phyloP scores from a whole-genome alignment of 1,140 invertebrate genomes.

The Thaumatotibia leucotreta region DNA sequence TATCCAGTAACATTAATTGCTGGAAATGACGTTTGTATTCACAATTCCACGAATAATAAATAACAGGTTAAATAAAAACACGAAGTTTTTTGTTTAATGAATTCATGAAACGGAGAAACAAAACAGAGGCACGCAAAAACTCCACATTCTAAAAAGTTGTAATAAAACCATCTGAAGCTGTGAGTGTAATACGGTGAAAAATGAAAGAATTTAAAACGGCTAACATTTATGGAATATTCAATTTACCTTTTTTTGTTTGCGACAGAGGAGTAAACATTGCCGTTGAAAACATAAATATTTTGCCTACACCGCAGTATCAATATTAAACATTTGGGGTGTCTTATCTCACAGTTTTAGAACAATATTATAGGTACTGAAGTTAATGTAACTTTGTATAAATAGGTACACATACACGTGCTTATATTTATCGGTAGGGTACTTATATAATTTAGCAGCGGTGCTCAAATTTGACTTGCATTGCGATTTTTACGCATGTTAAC shows the following conservation, averaged over 20 bases:
- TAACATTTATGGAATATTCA: slow-evolving; percentile 47
- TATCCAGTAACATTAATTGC: background rate
- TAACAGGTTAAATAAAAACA: slow-evolving; percentile 41
- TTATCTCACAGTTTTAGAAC: background rate
- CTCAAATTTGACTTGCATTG: too few species aligned
- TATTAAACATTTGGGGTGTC: background rate
- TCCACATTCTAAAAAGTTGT: slow-evolving; percentile 50
- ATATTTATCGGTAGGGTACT: too few species aligned
- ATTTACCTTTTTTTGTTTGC: slow-evolving; percentile 16
- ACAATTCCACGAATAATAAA: slow-evolving; percentile 34
- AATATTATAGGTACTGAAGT: too few species aligned
- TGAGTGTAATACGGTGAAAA: slow-evolving; percentile 49
- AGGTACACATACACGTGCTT: too few species aligned
- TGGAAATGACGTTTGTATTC: slow-evolving; percentile 14
- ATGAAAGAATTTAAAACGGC: slow-evolving; percentile 54
- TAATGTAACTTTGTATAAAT: too few species aligned
- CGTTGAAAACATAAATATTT: background rate
- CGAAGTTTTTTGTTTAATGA: slow-evolving; percentile 41
- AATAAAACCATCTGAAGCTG: slow-evolving; percentile 57
- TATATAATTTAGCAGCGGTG: too few species aligned
- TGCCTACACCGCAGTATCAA: background rate
- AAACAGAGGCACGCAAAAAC: slow-evolving; percentile 49
- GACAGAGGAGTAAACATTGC: background rate
- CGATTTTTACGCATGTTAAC: too few species aligned
- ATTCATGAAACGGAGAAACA: slow-evolving; percentile 51